A percentile compares a stretch with the other conserved stretches of the same genome.
These are phyloP conservation scores for Malaclemys terrapin DNA, from an alignment of 2,113 vertebrate species.

Conservation along the genomic window DNA sequence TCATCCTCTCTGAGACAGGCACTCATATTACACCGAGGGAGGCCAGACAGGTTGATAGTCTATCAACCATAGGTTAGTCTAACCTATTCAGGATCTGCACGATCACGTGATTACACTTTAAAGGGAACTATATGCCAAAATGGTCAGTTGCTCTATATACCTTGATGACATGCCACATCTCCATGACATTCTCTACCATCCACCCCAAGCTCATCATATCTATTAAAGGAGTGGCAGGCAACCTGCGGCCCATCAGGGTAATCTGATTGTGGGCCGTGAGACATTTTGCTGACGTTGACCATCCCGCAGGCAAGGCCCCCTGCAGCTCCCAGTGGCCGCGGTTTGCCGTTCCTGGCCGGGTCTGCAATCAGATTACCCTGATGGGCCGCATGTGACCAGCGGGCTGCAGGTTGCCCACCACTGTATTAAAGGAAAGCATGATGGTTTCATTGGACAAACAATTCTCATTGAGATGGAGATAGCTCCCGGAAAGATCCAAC, in stretches of 20 bases:
- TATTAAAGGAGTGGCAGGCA: background rate
- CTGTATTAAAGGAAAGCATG: too few relatives aligned
- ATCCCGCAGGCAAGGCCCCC: too few relatives aligned
- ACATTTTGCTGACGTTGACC: too few relatives aligned
- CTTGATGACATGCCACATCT: fast-evolving
- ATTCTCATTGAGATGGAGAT: background rate
- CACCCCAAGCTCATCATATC: background rate
- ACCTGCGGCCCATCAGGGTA: too few relatives aligned
- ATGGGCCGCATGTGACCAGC: too few relatives aligned
- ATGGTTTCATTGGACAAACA: background rate
- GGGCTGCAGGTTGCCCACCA: too few relatives aligned
- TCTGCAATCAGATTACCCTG: too few relatives aligned
- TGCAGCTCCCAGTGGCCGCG: too few relatives aligned
- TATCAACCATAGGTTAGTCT: too few relatives aligned
- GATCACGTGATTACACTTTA: background rate
- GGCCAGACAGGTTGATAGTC: background rate
- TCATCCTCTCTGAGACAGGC: background rate
- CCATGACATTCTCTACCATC: background rate
- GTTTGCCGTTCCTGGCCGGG: too few relatives aligned
- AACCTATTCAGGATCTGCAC: background rate
- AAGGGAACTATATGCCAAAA: background rate
- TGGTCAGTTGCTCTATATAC: background rate
- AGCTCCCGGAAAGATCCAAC: background rate
- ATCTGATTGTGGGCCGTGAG: too few relatives aligned
- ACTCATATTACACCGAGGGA: background rate